Percentiles rank a stretch among this genome's conserved stretches.
Conservation (phyloP, 1,140 invertebrate genomes). For the Aphaenogaster rudis region DNA sequence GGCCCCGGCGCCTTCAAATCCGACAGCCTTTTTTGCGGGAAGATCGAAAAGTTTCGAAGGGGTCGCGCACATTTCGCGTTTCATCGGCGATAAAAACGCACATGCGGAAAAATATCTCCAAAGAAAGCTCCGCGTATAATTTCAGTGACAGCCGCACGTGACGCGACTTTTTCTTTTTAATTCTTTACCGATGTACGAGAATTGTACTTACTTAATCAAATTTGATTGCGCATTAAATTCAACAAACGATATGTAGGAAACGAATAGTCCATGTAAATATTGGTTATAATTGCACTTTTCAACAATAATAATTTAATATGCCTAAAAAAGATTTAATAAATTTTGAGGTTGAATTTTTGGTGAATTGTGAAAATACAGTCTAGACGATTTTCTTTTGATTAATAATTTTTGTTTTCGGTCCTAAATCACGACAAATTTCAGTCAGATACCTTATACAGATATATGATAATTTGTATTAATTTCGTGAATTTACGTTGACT, state of each 20-base stretch:
- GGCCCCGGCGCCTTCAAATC: neutral
- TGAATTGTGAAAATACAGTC: neutral
- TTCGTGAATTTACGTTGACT: neutral
- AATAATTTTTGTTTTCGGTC: slow-evolving; percentile 18
- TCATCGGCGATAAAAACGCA: slow-evolving; percentile 10
- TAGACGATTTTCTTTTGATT: slow-evolving; percentile 9
- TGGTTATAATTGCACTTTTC: neutral
- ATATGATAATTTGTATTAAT: neutral
- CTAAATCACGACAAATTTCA: slow-evolving; percentile 28
- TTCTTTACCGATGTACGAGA: neutral
- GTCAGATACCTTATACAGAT: neutral
- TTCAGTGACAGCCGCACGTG: neutral
- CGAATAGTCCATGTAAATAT: neutral
- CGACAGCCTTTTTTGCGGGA: slow-evolving; percentile 19
- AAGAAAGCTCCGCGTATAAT: neutral
- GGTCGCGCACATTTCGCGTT: slow-evolving; percentile 16
- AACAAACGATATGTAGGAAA: neutral
- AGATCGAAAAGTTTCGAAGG: slow-evolving; percentile 30
- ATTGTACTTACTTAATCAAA: slow-evolving; percentile 17
- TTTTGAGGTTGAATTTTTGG: neutral
- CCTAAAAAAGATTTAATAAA: neutral
- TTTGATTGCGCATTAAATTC: neutral
- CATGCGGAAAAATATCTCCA: slow-evolving; percentile 1
- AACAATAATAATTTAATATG: slow-evolving; percentile 14
- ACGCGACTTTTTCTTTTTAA: neutral